These are phyloP conservation scores for Drosophila littoralis DNA, from an alignment of 1,140 invertebrate species.

Conservation along the genomic window DNA sequence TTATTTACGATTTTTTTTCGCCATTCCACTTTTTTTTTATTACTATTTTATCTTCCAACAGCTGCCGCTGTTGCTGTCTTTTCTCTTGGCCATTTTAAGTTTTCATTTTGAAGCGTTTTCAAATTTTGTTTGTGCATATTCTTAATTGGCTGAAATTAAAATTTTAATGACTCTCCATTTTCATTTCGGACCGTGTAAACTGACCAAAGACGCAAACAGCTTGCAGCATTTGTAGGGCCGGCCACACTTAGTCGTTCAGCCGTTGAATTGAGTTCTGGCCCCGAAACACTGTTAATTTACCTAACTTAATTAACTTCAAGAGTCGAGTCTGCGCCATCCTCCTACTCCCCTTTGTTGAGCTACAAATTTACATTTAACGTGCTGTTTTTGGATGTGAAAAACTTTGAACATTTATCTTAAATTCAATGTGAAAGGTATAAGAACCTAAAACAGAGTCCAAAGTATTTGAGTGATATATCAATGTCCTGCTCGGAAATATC, in stretches of 20 bases:
- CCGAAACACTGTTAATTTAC: constrained; percentile 35
- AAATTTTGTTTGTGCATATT: constrained; percentile 26
- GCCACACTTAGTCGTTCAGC: background rate
- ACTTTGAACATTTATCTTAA: constrained; percentile 37
- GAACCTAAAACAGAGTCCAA: background rate
- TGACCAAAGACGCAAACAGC: constrained; percentile 27
- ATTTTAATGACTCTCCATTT: constrained; percentile 47
- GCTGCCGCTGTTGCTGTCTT: background rate
- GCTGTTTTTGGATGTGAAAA: constrained; percentile 16
- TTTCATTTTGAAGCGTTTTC: constrained; percentile 43
- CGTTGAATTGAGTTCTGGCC: constrained; percentile 7
- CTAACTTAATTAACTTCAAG: constrained; percentile 62
- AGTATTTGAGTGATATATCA: background rate
- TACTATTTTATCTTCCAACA: constrained; percentile 20
- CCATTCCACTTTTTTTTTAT: constrained; percentile 34
- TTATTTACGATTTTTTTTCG: background rate
- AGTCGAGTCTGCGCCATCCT: constrained; percentile 4
- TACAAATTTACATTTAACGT: constrained; percentile 55
- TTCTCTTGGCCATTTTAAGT: background rate
- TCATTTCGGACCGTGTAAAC: constrained; percentile 4
- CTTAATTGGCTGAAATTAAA: constrained; percentile 66
- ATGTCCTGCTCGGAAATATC: background rate
- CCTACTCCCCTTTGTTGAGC: background rate
- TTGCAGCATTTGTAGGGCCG: constrained; percentile 38
- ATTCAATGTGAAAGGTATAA: background rate